Evolutionary conservation across 2,113 vertebrate genomes (phyloP).

Genomic region (Scopus umbretta): DNA sequence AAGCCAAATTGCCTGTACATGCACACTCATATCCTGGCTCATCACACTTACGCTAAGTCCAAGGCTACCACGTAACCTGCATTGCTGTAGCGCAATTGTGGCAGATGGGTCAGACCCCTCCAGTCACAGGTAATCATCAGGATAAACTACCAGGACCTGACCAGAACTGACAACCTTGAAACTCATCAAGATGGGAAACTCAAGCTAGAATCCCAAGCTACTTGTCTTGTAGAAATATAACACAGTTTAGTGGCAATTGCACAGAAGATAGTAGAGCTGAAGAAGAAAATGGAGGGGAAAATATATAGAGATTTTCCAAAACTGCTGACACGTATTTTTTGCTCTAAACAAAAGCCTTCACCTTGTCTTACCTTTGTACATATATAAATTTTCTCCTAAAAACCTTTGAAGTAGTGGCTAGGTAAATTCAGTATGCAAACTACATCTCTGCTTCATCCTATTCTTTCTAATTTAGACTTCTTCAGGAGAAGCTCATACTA

Average conservation of each 20-base stretch:
- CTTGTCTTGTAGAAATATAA: background rate
- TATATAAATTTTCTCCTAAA: background rate
- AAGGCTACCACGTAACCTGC: background rate
- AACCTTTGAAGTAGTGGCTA: background rate
- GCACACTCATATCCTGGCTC: background rate
- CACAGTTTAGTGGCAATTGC: background rate
- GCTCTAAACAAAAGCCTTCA: background rate
- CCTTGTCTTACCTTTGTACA: background rate
- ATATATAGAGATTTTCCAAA: background rate
- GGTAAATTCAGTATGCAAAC: background rate
- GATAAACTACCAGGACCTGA: background rate
- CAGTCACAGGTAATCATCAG: background rate
- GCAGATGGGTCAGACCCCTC: background rate
- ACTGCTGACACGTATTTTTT: background rate
- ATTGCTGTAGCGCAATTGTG: background rate
- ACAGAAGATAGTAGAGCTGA: background rate
- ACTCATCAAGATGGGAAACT: background rate
- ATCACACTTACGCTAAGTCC: background rate
- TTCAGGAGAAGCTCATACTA: background rate
- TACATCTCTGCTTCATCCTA: background rate
- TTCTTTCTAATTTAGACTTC: background rate
- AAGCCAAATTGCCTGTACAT: background rate
- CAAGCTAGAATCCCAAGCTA: background rate
- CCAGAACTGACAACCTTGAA: background rate
- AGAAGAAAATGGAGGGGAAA: background rate